phyloP scores from a whole-genome alignment of 2,113 vertebrate genomes.

The Vulpes vulpes region DNA sequence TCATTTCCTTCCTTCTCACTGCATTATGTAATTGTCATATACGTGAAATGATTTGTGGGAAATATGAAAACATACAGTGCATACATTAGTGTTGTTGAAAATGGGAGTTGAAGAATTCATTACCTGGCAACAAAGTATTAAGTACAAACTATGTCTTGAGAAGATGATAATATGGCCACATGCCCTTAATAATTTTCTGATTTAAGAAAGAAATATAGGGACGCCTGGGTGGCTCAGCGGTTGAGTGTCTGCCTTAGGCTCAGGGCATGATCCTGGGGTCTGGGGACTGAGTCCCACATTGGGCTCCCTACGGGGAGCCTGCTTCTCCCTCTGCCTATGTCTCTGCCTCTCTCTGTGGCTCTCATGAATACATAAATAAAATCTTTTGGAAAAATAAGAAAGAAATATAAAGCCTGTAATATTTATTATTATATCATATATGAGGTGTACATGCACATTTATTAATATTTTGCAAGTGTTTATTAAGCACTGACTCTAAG shows the following conservation, averaged over 20 bases:
- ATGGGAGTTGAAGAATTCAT: neutral
- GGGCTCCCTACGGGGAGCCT: too few species aligned
- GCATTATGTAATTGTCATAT: neutral
- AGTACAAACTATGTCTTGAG: neutral
- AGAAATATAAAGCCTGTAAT: neutral
- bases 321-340: too few species aligned
- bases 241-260: too few species aligned
- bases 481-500: neutral
- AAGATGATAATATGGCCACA: neutral
- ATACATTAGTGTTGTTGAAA: constrained; percentile 24
- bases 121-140: neutral
- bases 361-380: too few species aligned
- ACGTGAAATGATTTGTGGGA: constrained; percentile 16
- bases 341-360: too few species aligned
- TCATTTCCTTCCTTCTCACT: neutral
- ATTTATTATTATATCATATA: neutral
- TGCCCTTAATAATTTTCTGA: neutral
- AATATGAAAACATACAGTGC: neutral
- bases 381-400: too few species aligned
- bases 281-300: too few species aligned
- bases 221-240: neutral
- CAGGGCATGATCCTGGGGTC: too few species aligned
- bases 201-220: neutral
- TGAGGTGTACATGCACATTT: neutral
- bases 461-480: neutral